phyloP scores from a whole-genome alignment of 2,113 vertebrate genomes.

The Saimiri boliviensis region DNA sequence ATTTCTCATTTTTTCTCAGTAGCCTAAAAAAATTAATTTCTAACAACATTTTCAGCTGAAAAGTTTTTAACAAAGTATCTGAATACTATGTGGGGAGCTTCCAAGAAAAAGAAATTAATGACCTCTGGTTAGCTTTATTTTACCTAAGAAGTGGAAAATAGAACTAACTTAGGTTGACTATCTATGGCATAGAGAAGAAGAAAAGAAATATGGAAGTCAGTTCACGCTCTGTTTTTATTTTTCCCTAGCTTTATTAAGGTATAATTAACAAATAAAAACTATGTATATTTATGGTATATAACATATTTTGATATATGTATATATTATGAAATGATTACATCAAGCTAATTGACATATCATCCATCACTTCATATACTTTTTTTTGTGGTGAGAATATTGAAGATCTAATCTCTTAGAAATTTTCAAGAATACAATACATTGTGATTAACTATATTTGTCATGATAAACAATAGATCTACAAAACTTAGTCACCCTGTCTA shows the following conservation, averaged over 20 bases:
- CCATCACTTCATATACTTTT: neutral
- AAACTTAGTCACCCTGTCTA: neutral
- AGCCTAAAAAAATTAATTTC: conserved; percentile 35
- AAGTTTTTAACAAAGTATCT: neutral
- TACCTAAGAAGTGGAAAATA: conserved; percentile 1
- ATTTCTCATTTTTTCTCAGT: neutral
- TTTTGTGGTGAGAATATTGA: neutral
- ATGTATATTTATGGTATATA: neutral
- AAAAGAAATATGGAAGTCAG: neutral
- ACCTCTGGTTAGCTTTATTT: neutral
- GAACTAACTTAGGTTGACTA: neutral
- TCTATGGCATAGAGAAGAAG: neutral
- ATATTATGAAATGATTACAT: neutral
- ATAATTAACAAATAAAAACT: neutral
- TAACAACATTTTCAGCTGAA: conserved; percentile 5
- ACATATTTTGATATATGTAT: neutral
- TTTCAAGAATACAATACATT: neutral
- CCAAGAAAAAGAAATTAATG: neutral
- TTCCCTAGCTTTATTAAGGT: neutral
- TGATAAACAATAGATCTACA: neutral
- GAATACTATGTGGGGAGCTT: neutral
- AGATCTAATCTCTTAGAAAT: neutral
- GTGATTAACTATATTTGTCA: neutral
- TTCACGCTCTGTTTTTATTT: neutral
- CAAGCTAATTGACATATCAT: neutral